A percentile compares a stretch with the other conserved stretches of the same genome.
These are phyloP conservation scores for Poeciliopsis presidionis DNA, from an alignment of 2,797 vertebrate species.

Conservation along the genomic window DNA sequence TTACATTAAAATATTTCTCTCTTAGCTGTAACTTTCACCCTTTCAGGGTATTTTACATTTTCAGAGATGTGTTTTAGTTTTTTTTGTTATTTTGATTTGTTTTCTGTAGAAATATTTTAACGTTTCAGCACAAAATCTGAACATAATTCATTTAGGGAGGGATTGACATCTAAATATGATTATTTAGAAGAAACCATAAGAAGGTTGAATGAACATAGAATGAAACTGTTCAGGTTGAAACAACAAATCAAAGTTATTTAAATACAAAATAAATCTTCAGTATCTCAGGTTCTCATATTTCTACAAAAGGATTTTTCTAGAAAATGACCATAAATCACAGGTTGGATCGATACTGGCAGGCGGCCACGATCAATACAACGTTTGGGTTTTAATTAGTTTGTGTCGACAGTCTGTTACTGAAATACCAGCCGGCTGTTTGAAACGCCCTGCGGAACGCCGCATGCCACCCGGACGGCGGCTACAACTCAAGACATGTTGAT, in stretches of 20 bases:
- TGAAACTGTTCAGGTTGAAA: constrained; percentile 65
- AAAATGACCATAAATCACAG: constrained; percentile 98
- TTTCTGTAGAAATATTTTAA: neutral
- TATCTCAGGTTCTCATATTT: constrained; percentile 84
- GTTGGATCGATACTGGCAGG: constrained; percentile 87
- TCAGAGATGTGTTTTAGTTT: neutral
- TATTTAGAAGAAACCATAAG: neutral
- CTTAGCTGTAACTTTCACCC: neutral
- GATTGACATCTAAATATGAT: neutral
- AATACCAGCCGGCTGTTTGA: constrained; percentile 87
- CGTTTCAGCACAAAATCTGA: neutral
- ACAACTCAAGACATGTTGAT: constrained; percentile 76
- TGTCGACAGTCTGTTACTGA: constrained; percentile 84
- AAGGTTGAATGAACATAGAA: neutral
- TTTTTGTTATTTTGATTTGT: neutral
- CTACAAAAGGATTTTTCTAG: constrained; percentile 93
- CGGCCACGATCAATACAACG: constrained; percentile 92
- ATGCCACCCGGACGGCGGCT: constrained; percentile 83
- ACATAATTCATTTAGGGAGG: neutral
- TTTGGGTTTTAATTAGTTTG: constrained; percentile 99
- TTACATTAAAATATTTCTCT: neutral
- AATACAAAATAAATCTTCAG: neutral
- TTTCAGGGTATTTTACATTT: neutral
- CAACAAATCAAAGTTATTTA: constrained; percentile 1
- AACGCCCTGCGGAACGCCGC: constrained; percentile 84